These are phyloP conservation scores for Coreius guichenoti DNA, from an alignment of 2,797 vertebrate species.

Conservation along the genomic window DNA sequence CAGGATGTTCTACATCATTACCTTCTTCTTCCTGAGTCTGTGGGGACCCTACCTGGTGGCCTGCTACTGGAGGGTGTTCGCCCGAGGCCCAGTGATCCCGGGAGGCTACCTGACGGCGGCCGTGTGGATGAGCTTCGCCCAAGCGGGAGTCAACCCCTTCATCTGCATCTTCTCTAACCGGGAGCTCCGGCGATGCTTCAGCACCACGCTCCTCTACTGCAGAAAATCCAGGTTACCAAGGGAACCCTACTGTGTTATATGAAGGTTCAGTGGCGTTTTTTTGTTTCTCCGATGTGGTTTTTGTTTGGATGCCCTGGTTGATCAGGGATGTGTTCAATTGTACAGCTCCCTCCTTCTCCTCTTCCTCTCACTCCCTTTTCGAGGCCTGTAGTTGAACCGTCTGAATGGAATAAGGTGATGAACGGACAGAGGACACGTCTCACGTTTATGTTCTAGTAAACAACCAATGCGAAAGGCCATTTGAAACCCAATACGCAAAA, in stretches of 20 bases:
- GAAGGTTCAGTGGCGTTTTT: slow-evolving; percentile 78
- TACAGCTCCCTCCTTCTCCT: slow-evolving; percentile 73
- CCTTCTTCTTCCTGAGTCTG: slow-evolving; percentile 98
- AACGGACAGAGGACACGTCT: slow-evolving; percentile 72
- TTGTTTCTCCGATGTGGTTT: slow-evolving; percentile 61
- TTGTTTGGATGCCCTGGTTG: slow-evolving; percentile 73
- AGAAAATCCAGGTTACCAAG: slow-evolving; percentile 99
- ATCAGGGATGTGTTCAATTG: slow-evolving; percentile 76
- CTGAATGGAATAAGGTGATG: slow-evolving; percentile 72
- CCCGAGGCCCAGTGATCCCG: slow-evolving; percentile 94
- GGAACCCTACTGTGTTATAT: slow-evolving; percentile 99
- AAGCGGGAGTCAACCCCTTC: slow-evolving; percentile 99
- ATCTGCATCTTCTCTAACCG: slow-evolving; percentile 99
- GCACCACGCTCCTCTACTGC: slow-evolving; percentile 99
- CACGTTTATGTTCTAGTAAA: slow-evolving; percentile 86
- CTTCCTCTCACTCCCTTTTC: slow-evolving; percentile 48
- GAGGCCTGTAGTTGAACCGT: slow-evolving; percentile 71
- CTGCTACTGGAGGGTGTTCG: slow-evolving; percentile 99
- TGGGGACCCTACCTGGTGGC: slow-evolving; percentile 99
- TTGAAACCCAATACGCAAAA: slow-evolving; percentile 75
- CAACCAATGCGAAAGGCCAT: slow-evolving; percentile 76
- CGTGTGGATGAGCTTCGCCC: slow-evolving; percentile 99
- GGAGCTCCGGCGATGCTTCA: slow-evolving; percentile 99
- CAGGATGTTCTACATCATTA: slow-evolving; percentile 99
- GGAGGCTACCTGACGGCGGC: slow-evolving; percentile 98